Evolutionary conservation across 2,888 invertebrate genomes (phyloP), one percentile per base, ranked within the genome.

Genomic region (Anagyrus pseudococci): DNA sequence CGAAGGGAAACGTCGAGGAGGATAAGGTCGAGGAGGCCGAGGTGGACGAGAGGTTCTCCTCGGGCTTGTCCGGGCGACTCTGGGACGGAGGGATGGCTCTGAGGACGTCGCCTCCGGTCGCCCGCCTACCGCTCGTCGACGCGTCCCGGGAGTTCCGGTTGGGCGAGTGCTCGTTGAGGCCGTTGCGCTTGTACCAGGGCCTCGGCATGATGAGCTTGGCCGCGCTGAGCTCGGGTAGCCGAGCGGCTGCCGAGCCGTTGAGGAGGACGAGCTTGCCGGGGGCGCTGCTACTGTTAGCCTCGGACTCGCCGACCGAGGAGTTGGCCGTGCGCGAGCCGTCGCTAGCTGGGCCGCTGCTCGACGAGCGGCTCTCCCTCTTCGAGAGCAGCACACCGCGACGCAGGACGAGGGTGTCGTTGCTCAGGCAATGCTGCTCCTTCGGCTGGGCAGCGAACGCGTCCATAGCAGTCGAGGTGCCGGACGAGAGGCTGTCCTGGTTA

Each of bases 121-220:
- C n/a, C 57, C 69, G 68, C 25, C 63, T 71, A 3, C 43, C 7
- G 71, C 49, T 72, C 2, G 40, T 37, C 70, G 67, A 58, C 67
- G 56, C 4, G 67, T 69, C 57, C 13, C 53, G 47, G 0, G 59
- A 47, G 17, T n/a, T 29, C 17, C 33, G 3, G 13, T 29, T 20
- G 13, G 20, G 49, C 4, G 56, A 48, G 17, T 54, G 33, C 1
- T 64, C 56, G 26, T 41, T n/a, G 3, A 29, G 10, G 17, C 73
- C 74, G 65, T 71, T 76, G 58, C 89, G 81, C 75, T 88, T 89
- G 74, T 88, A 89, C 89, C 89, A 89, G 15, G 88, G 88, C 72
- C 85, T 82, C 0, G 87, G 87, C 64, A 79, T 79, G 49, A 19
- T 4, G 7, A 19, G 1, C n/a, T 33, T 40, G 6, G 4, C 26